Conservation (phyloP, 2,113 vertebrate species). For the Riparia riparia region DNA sequence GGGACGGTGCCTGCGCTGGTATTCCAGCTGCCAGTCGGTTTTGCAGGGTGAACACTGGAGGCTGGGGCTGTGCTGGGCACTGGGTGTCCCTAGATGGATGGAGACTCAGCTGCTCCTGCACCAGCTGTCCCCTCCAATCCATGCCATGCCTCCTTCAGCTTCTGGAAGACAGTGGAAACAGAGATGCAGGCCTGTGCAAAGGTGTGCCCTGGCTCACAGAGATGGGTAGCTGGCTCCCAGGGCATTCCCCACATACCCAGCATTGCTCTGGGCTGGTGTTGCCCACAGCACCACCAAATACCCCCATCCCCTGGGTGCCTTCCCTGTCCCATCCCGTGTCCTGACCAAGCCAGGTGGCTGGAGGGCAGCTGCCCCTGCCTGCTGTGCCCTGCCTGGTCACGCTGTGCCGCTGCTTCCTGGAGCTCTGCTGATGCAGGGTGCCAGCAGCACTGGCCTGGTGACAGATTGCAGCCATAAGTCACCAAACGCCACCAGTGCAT, state of each 20-base stretch:
- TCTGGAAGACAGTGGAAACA: background rate
- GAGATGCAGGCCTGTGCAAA: background rate
- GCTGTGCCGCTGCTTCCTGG: rapidly evolving
- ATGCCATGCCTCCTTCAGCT: rapidly evolving
- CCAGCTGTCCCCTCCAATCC: too few species aligned
- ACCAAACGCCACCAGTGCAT: background rate
- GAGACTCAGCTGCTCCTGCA: background rate
- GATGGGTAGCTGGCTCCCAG: background rate
- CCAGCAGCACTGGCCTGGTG: background rate
- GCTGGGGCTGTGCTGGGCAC: background rate
- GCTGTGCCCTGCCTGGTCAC: background rate
- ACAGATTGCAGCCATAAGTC: slow-evolving; percentile 40
- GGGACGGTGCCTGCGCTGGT: rapidly evolving
- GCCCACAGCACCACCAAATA: background rate
- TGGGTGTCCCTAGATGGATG: background rate
- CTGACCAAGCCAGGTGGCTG: background rate
- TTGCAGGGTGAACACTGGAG: rapidly evolving
- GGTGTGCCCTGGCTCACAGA: background rate
- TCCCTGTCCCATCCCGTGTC: background rate
- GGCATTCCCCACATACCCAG: rapidly evolving
- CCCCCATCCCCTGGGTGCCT: rapidly evolving
- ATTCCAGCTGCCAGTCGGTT: background rate
- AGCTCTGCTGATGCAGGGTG: background rate
- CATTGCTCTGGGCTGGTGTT: rapidly evolving
- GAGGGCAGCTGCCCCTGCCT: background rate